Evolutionary conservation across 2,113 vertebrate genomes (phyloP).

Genomic region (Petromus typicus): DNA sequence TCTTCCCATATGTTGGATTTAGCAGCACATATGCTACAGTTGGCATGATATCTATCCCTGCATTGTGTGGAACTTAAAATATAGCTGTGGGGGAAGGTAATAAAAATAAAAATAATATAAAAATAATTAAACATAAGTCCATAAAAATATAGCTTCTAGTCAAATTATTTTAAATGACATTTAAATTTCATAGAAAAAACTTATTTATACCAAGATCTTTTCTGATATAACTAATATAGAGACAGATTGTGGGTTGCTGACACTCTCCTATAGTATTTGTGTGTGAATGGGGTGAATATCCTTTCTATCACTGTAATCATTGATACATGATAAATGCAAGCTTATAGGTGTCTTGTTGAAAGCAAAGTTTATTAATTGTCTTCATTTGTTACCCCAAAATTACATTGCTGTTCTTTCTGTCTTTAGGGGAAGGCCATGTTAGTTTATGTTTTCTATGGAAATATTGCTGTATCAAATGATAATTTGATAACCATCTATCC

Average conservation of each 20-base stretch:
- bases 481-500: not conserved
- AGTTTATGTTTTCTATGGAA: not conserved
- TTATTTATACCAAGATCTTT: not conserved
- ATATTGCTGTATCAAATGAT: not conserved
- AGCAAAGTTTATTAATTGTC: not conserved
- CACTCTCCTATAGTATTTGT: not conserved
- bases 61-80: slow-evolving; percentile 52
- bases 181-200: not conserved
- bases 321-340: not conserved
- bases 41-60: slow-evolving; percentile 35
- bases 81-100: slow-evolving; percentile 12
- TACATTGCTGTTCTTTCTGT: not conserved
- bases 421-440: not conserved
- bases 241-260: not conserved
- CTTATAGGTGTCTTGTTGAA: not conserved
- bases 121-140: not conserved
- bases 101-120: slow-evolving; percentile 34
- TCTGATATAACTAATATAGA: not conserved
- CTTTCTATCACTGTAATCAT: not conserved
- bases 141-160: not conserved
- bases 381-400: not conserved
- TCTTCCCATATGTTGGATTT: slow-evolving; percentile 79
- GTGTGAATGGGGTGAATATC: not conserved
- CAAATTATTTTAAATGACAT: slow-evolving; percentile 43
- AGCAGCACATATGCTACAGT: slow-evolving; percentile 70